These are phyloP conservation scores for Sarcophaga carnaria DNA, from an alignment of 2,888 invertebrate species.

Conservation along the genomic window DNA sequence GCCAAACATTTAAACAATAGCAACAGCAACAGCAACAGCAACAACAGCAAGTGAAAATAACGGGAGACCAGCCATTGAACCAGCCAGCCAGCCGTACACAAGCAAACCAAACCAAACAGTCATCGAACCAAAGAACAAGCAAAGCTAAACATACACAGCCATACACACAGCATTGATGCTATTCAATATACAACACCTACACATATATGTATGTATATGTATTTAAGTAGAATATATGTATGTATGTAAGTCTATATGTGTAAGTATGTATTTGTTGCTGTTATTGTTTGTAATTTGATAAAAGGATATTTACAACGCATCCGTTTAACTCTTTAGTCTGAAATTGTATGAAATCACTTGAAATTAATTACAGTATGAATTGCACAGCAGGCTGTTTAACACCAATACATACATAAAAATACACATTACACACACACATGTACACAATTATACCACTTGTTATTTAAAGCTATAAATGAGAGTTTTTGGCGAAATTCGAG, in stretches of 20 bases:
- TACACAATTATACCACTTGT: background rate
- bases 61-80: background rate
- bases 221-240: too few relatives aligned
- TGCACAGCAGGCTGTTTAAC: constrained; percentile 57
- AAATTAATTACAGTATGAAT: constrained; percentile 70
- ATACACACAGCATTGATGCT: background rate
- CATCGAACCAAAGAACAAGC: constrained; percentile 7
- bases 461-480: background rate
- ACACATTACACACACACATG: background rate
- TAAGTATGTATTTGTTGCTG: background rate
- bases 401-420: background rate
- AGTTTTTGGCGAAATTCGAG: background rate
- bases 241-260: too few relatives aligned
- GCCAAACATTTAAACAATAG: constrained; percentile 51
- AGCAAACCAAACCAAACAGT: background rate
- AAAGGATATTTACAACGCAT: constrained; percentile 70
- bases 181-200: background rate
- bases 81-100: constrained; percentile 8
- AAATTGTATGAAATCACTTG: constrained; percentile 69
- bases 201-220: background rate
- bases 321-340: constrained; percentile 69
- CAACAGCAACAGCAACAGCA: too few relatives aligned
- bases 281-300: constrained; percentile 72
- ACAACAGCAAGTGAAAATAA: background rate
- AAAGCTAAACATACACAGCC: background rate